Percentiles rank a stretch among this genome's conserved stretches.
Conservation (phyloP, 2,113 vertebrate species). For the Corvus cornix region DNA sequence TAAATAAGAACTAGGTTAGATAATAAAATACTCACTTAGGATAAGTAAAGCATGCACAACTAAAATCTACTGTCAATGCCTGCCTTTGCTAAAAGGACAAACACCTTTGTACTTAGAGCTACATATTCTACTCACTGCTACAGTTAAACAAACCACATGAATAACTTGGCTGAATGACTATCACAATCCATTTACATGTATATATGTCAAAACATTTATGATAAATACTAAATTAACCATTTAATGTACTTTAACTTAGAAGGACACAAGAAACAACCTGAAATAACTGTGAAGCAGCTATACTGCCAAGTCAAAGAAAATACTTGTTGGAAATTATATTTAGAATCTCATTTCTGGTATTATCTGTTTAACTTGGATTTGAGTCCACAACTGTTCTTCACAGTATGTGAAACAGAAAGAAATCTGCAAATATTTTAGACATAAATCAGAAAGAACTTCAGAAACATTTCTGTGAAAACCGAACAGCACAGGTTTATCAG, state of each 20-base stretch:
- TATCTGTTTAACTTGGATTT: neutral
- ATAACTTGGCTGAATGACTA: neutral
- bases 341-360: neutral
- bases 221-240: neutral
- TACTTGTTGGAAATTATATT: neutral
- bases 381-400: neutral
- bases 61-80: neutral
- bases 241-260: neutral
- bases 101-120: neutral
- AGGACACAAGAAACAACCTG: neutral
- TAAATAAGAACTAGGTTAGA: neutral
- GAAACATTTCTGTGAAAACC: neutral
- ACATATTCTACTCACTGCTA: neutral
- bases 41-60: neutral
- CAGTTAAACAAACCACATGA: neutral
- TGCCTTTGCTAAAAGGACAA: neutral
- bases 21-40: neutral
- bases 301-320: neutral
- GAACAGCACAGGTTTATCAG: neutral
- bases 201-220: neutral
- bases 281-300: neutral
- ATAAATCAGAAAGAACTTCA: neutral
- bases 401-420: neutral
- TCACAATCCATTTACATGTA: neutral
- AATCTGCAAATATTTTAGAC: neutral